phyloP scores from a whole-genome alignment of 2,888 invertebrate genomes.

The Sipha maydis region DNA sequence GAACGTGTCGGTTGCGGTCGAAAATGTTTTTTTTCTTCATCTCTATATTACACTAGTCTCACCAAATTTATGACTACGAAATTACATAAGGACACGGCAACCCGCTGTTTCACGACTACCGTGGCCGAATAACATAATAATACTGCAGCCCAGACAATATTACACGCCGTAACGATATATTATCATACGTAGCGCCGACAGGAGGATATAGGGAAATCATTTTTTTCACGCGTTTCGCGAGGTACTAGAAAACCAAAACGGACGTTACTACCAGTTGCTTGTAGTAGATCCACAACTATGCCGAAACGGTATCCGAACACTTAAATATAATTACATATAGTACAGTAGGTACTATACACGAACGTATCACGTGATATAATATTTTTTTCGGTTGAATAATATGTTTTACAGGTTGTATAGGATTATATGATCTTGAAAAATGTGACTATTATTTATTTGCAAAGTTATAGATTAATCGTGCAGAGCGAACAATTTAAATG shows the following conservation, averaged over 20 bases:
- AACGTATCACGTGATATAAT: too few relatives aligned
- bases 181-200: neutral
- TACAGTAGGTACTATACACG: too few relatives aligned
- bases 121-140: neutral
- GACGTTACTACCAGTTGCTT: too few relatives aligned
- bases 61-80: slow-evolving; percentile 31
- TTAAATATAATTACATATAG: too few relatives aligned
- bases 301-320: too few relatives aligned
- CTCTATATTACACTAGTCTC: neutral
- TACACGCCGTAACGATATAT: neutral
- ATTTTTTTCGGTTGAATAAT: too few relatives aligned
- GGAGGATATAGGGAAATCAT: neutral
- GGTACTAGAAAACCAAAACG: neutral
- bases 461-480: too few relatives aligned
- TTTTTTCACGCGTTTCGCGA: neutral
- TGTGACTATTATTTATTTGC: too few relatives aligned
- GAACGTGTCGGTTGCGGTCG: neutral
- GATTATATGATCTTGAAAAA: too few relatives aligned
- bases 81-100: slow-evolving; percentile 9
- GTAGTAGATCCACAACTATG: too few relatives aligned
- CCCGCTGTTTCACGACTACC: slow-evolving; percentile 56
- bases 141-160: neutral
- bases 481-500: too few relatives aligned
- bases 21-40: neutral
- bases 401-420: too few relatives aligned